phyloP scores from a whole-genome alignment of 2,113 vertebrate genomes.

The Butorides virescens region DNA sequence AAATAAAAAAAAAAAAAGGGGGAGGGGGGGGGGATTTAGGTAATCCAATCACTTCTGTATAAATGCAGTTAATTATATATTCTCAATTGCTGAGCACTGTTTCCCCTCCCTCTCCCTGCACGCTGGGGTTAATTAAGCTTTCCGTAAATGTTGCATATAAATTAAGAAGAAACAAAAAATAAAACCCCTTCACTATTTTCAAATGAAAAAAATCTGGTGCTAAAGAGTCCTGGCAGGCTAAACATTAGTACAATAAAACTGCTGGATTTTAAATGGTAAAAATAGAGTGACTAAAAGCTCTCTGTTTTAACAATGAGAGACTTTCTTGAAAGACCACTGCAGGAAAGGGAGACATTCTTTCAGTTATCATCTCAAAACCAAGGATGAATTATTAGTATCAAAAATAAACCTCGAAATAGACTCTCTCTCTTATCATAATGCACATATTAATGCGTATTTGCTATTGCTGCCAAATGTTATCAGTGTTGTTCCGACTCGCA shows the following conservation, averaged over 20 bases:
- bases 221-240: neutral
- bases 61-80: conserved; percentile 2
- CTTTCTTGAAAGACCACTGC: neutral
- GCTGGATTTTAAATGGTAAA: neutral
- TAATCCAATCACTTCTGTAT: neutral
- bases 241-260: neutral
- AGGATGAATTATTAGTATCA: conserved; percentile 32
- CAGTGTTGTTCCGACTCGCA: neutral
- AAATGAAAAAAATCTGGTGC: conserved; percentile 13
- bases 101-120: neutral
- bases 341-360: neutral
- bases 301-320: neutral
- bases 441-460: conserved; percentile 33
- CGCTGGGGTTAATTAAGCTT: conserved; percentile 34
- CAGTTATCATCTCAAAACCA: neutral
- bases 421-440: conserved; percentile 41
- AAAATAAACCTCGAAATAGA: conserved; percentile 15
- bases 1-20: neutral
- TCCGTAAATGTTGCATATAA: neutral
- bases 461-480: conserved; percentile 58
- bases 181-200: neutral
- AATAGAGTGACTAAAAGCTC: neutral
- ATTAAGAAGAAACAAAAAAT: conserved; percentile 20
- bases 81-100: neutral
- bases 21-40: neutral